phyloP scores from a whole-genome alignment of 2,888 invertebrate genomes.

The Synanthedon andrenaeformis region DNA sequence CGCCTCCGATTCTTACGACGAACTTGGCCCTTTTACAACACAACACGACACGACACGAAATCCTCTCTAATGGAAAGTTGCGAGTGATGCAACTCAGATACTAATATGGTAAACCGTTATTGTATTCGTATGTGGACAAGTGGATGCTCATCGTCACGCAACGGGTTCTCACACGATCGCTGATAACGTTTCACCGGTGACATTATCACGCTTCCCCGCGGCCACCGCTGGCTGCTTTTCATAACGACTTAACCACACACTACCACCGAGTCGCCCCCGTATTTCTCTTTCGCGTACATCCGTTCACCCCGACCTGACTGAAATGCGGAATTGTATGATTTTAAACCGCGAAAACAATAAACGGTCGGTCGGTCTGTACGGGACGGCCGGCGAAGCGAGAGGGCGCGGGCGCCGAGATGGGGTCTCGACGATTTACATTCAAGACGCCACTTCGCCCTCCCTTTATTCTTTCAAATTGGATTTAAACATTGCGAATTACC shows the following conservation, averaged over 20 bases:
- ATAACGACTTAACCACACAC: too few species aligned
- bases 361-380: constrained; percentile 10
- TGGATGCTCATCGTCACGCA: background rate
- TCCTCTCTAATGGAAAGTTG: background rate
- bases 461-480: constrained; percentile 42
- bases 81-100: background rate
- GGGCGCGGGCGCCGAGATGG: background rate
- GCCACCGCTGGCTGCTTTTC: too few species aligned
- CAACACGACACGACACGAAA: background rate
- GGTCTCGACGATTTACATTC: constrained; percentile 10
- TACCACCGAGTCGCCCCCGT: too few species aligned
- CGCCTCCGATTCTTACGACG: background rate
- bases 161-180: background rate
- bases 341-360: constrained; percentile 11
- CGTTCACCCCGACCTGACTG: background rate
- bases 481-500: constrained; percentile 66
- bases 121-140: too few species aligned
- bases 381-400: background rate
- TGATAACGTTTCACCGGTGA: background rate
- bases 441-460: constrained; percentile 12
- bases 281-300: background rate
- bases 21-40: background rate
- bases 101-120: background rate
- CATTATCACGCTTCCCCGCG: background rate
- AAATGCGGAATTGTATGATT: background rate